Base-by-base conservation (phyloP, 2,113 vertebrate genomes). In the Oenanthe oenanthe region DNA sequence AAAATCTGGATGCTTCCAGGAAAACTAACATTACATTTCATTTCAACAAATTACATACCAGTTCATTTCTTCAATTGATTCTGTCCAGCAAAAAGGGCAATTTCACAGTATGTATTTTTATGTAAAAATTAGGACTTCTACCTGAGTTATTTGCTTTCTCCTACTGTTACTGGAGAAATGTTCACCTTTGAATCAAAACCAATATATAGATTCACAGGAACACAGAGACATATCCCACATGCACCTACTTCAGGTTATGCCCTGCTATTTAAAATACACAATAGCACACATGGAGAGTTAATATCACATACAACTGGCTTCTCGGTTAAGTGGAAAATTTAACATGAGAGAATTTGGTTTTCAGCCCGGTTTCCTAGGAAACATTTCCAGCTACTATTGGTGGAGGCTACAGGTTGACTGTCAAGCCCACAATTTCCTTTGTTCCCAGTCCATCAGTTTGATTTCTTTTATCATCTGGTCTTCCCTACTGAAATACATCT, bases 351-450 rank as follows among this genome's bases (percentile, higher is more conserved):
- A 71, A 81, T 85, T 67, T 83, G 48, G 18, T 67, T 72, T 95
- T 65, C 90, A 84, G 79, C 60, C 50, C 4, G 5, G 92, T 97
- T 96, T 94, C 90, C 88, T 88, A 88, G 93, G 93, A 88, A 94
- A 96, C 88, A 61, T 65, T 90, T 94, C 43, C 24, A 96, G 63
- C n/a, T 72, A 38, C 61, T 84, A 10, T 12, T 86, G 61, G 61
- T 78, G 8, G 67, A 89, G 85, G 60, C 91, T 83, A 88, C 47
- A 90, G 25, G 75, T 71, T 86, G 79, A 71, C 48, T 88, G 67
- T 74, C 51, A 92, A 94, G 53, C 68, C 56, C 54, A 88, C 0
- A 0, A 40, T 58, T 79, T 91, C 54, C 67, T 93, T 94, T 80
- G 68, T 94, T 96, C 45, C 68, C 28, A 8, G n/a, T 50, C 50